Evolutionary conservation across 1,140 invertebrate genomes (phyloP), one percentile per base, ranked within the genome.

Genomic region (Drosophila mojavensis): DNA sequence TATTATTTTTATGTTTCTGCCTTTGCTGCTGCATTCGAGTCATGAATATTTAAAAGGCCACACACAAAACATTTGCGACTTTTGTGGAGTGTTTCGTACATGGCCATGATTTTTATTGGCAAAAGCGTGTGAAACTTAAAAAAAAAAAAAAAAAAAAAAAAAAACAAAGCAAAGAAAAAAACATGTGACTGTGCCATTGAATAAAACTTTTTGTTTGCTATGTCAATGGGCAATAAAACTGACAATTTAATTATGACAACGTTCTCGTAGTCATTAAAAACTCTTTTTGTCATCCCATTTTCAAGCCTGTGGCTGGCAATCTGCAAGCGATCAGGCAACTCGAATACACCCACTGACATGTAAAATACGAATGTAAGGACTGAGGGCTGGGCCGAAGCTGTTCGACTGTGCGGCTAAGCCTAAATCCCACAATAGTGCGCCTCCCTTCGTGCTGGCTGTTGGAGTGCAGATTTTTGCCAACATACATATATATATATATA

Each of bases 41-140:
- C 90, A 91, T 91, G 90, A 91, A 91, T 91, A 76, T 91, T 91
- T 90, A 91, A 91, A 79, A 54, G 33, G 24, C 28, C 68, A 70
- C 71, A 70, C 54, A 65, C 56, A 81, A 17, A 55, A 45, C 17
- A 60, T 17, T 33, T 36, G 13, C 15, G 30, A 41, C 41, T 33
- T 41, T 45, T 59, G 48, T 47, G 20, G 28, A 30, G 10, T 58
- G 47, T 55, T 64, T 63, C n/a, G 58, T 63, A 51, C 50, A 63
- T 73, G 65, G 50, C 75, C 62, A 74, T 78, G 66, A 84, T 70
- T 84, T 85, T 81, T 85, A 85, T 85, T 75, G 66, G 59, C 71
- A 48, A 20, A 26, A 30, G 56, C 43, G 26, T 26, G 61, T 36
- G 60, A 28, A 13, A 62, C 17, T 47, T 69, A 59, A 56, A 9